Percentiles rank a stretch among this genome's conserved stretches.
Conservation (phyloP, 2,797 vertebrate species). For the Anableps anableps region DNA sequence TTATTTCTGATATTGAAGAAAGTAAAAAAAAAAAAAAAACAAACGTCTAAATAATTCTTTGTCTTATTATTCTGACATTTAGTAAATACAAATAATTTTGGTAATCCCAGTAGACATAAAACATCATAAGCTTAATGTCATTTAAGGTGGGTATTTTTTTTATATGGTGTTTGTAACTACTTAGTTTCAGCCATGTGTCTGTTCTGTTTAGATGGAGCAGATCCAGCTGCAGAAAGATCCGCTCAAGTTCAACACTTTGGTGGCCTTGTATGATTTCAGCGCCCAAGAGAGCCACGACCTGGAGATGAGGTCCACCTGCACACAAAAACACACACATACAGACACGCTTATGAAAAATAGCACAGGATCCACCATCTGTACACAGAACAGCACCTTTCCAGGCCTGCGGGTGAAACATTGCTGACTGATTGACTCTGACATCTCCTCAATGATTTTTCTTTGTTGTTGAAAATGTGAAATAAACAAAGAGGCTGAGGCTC, state of each 20-base stretch:
- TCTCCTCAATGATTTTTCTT: background rate
- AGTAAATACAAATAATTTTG: background rate
- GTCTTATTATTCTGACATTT: background rate
- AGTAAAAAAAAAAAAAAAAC: background rate
- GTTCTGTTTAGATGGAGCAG: slow-evolving; percentile 76
- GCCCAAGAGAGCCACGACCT: slow-evolving; percentile 94
- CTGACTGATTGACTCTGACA: slow-evolving; percentile 17
- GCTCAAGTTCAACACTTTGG: slow-evolving; percentile 90
- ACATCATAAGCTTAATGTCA: background rate
- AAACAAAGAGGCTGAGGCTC: background rate
- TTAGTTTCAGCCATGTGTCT: background rate
- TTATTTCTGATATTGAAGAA: no score
- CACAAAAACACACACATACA: background rate
- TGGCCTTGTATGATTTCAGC: slow-evolving; percentile 95
- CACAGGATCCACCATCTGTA: background rate
- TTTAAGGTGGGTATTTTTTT: background rate
- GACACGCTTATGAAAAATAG: slow-evolving; percentile 1
- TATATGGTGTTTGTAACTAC: background rate
- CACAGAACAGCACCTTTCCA: background rate
- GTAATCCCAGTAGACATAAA: background rate
- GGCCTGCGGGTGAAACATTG: slow-evolving; percentile 3
- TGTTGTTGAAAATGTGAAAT: slow-evolving; percentile 10
- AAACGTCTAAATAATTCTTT: background rate
- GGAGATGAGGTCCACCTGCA: slow-evolving; percentile 89
- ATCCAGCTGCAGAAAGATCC: slow-evolving; percentile 83